Percentiles rank a stretch among this genome's conserved stretches.
Evolutionary conservation across 2,113 vertebrate genomes (phyloP).

Genomic region (Tricholaema leucomelas): DNA sequence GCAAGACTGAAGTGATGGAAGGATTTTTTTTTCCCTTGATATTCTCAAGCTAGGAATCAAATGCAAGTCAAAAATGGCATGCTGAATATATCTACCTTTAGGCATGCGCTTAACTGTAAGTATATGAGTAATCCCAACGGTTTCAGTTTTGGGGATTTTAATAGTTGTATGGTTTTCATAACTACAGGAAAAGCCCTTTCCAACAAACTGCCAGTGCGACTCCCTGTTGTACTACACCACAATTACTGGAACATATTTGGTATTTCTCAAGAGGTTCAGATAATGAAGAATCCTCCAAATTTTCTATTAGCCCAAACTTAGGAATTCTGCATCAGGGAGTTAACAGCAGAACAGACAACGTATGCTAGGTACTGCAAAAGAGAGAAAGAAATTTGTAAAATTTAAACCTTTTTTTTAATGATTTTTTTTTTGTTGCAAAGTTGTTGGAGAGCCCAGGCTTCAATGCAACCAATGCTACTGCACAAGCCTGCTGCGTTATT

Average conservation of each 20-base stretch:
- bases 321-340: slow-evolving; percentile 67
- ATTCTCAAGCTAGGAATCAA: slow-evolving; percentile 49
- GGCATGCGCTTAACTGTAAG: slow-evolving; percentile 70
- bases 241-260: slow-evolving; percentile 72
- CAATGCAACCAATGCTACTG: not conserved
- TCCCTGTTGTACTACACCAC: slow-evolving; percentile 70
- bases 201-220: slow-evolving; percentile 71
- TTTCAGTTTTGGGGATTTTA: slow-evolving; percentile 69
- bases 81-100: slow-evolving; percentile 64
- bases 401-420: not conserved
- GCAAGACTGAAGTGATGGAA: not conserved
- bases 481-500: not conserved
- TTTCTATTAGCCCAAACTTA: slow-evolving; percentile 70
- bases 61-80: not conserved
- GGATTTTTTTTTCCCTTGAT: not conserved
- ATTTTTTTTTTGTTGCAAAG: not conserved
- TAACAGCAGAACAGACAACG: slow-evolving; percentile 48
- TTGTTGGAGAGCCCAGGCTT: not conserved
- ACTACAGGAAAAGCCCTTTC: slow-evolving; percentile 71
- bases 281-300: slow-evolving; percentile 72
- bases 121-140: slow-evolving; percentile 55
- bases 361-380: slow-evolving; percentile 14
- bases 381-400: not conserved
- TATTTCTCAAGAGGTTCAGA: slow-evolving; percentile 68
- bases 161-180: slow-evolving; percentile 72